Conservation (phyloP, 2,113 vertebrate species). For the Willisornis vidua region DNA sequence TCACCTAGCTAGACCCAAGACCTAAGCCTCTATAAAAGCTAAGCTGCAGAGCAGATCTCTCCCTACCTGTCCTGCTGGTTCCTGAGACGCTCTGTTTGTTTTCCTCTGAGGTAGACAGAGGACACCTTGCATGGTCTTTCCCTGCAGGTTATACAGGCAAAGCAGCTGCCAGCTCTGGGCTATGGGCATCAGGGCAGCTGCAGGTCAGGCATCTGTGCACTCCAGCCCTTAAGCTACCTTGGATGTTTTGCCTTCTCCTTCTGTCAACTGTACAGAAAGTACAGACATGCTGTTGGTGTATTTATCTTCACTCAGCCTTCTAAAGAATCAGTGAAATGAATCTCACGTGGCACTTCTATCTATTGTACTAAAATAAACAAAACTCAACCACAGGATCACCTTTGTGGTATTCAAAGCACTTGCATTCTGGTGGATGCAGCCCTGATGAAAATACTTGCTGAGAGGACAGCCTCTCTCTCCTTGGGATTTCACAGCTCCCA, state of each 20-base stretch:
- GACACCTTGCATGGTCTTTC: not conserved
- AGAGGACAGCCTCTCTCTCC: not conserved
- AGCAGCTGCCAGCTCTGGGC: not conserved
- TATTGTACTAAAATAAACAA: constrained; percentile 17
- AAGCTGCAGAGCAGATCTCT: not conserved
- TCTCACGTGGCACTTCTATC: not conserved
- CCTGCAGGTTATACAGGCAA: not conserved
- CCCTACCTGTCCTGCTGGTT: not conserved
- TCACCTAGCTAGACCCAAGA: not conserved
- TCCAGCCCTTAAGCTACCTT: not conserved
- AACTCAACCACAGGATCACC: not conserved
- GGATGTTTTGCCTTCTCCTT: not conserved
- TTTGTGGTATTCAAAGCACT: not conserved
- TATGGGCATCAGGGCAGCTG: not conserved
- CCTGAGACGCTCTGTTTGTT: fast-evolving
- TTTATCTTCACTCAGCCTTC: not conserved
- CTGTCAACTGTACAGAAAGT: not conserved
- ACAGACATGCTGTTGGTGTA: not conserved
- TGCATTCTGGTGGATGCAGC: not conserved
- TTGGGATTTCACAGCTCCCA: not conserved
- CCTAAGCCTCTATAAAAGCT: not conserved
- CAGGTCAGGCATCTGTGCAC: not conserved
- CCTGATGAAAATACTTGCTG: not conserved
- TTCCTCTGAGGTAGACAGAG: not conserved
- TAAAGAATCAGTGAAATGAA: not conserved